Conservation (phyloP, 2,113 vertebrate genomes). For the Laticauda colubrina region DNA sequence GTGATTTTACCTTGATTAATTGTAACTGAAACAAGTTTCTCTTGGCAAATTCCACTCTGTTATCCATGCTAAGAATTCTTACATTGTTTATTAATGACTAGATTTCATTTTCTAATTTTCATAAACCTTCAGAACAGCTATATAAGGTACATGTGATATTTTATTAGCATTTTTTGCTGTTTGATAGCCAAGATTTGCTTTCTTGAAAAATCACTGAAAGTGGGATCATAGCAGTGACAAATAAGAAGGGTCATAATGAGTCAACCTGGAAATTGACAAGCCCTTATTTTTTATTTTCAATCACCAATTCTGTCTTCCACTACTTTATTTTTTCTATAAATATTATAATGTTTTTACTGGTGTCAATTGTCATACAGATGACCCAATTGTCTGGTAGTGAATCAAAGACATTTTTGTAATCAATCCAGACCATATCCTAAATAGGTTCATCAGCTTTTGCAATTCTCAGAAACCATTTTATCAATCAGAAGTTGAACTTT, state of each 20-base stretch:
- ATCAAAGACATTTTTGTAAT: not conserved
- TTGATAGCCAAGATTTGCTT: not conserved
- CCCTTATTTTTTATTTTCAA: not conserved
- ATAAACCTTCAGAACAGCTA: not conserved
- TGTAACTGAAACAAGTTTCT: not conserved
- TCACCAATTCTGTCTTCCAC: not conserved
- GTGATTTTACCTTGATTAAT: not conserved
- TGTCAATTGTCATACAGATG: not conserved
- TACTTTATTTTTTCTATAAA: not conserved
- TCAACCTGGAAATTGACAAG: not conserved
- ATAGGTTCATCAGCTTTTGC: not conserved
- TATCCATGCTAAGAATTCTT: not conserved
- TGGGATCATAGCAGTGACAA: not conserved
- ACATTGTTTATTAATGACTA: not conserved
- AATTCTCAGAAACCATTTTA: not conserved
- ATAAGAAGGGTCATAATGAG: not conserved
- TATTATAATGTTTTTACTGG: not conserved
- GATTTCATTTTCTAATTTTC: not conserved
- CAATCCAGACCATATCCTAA: not conserved
- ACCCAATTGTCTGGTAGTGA: not conserved
- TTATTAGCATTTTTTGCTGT: not conserved
- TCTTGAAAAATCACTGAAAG: not conserved
- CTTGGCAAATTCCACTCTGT: not conserved
- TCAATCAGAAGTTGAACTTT: not conserved
- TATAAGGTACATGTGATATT: not conserved